Percentiles rank a stretch among this genome's conserved stretches.
Evolutionary conservation across 1,140 invertebrate genomes (phyloP).

Genomic region (Magallana ariakensis): DNA sequence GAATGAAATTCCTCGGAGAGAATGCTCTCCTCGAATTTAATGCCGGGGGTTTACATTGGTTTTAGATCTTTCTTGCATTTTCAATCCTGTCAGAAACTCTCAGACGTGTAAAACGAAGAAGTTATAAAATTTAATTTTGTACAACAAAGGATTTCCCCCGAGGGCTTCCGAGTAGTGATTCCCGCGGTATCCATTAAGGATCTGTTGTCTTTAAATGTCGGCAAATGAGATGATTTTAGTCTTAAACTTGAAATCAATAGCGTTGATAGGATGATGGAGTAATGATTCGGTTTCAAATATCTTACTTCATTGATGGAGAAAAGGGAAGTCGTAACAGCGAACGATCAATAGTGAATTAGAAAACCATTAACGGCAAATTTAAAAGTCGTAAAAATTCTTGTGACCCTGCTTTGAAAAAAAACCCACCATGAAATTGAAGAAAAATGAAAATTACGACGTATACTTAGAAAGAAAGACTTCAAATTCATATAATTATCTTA

Average conservation of each 20-base stretch:
- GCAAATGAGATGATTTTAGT: neutral
- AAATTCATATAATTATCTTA: too few species aligned
- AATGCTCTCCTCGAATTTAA: neutral
- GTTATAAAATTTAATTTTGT: constrained; percentile 23
- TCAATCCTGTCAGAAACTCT: neutral
- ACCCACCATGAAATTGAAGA: too few species aligned
- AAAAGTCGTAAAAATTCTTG: too few species aligned
- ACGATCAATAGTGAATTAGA: too few species aligned
- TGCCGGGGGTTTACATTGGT: neutral
- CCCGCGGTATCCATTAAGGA: neutral
- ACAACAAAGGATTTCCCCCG: constrained; percentile 2
- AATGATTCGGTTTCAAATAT: neutral
- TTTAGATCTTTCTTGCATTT: constrained; percentile 26
- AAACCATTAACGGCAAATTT: too few species aligned
- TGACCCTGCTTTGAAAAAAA: too few species aligned
- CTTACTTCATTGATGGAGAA: too few species aligned
- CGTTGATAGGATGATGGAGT: neutral
- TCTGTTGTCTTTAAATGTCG: neutral
- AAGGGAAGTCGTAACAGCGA: too few species aligned
- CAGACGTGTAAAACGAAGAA: neutral
- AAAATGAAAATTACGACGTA: too few species aligned
- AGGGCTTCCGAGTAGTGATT: neutral
- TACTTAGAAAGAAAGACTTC: too few species aligned
- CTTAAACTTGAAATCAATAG: constrained; percentile 6
- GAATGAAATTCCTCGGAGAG: neutral